Evolutionary conservation across 30 jellyfish, hydroid and myxozoan species (phyloP), one percentile per base, ranked within the genome.

Genomic region (Hydra vulgaris): DNA sequence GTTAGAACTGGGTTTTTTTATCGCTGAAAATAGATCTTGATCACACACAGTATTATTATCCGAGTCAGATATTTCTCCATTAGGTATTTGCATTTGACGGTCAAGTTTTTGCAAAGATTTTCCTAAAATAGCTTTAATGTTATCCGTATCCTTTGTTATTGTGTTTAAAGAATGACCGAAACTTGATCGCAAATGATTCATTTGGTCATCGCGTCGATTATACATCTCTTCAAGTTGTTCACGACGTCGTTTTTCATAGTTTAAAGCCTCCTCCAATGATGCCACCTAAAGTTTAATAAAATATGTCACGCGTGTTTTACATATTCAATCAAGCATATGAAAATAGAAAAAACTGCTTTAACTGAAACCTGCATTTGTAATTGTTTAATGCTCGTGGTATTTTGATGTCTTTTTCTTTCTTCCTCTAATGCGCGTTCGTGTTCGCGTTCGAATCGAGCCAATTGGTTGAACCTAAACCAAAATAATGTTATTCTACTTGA

Each of bases 101-200:
- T 90, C 97, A 16, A 90, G 87, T 90, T 90, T 90, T 73, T 90
- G 82, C 68, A 90, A 73, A 17, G 97, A 90, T 73, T 82, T 86
- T 27, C 90, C 97, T 7, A 90, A 74, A 15, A 90, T 85, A 25
- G 86, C 66, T 85, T 90, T 87, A 21, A 90, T 82, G 27, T 90
- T 90, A 54, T 84, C 74, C 16, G 97, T 89, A 69, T 90, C 97
- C 55, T 89, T 89, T 66, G 84, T 82, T 15, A 90, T 85, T 12
- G 95, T 85, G 87, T 85, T 90, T 72, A 90, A 71, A 12, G 97
- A 90, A 25, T 89, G 94, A 82, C 86, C 97, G 70, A 90, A 90
- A 15, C 89, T 90, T 18, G 89, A 76, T 24, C 95, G 74, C 52
- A 90, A 73, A 17, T 81, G 75, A 70, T 83, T 93, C 18, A 90